phyloP scores from a whole-genome alignment of 2,797 vertebrate genomes.

The Harpagifer antarcticus region DNA sequence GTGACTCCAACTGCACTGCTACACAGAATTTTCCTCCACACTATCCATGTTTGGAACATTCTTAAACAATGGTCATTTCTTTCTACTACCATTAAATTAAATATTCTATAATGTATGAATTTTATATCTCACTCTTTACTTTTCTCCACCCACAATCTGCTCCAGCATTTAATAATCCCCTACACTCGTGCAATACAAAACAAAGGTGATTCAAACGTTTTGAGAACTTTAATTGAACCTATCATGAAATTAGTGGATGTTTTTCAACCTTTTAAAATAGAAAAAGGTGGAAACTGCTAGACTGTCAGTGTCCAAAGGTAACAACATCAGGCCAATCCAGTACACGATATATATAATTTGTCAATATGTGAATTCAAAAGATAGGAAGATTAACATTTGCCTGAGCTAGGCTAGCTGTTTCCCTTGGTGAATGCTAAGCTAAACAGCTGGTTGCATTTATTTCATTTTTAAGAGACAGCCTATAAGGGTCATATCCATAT shows the following conservation, averaged over 20 bases:
- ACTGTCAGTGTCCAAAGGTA: background rate
- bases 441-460: no score
- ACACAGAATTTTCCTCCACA: no score
- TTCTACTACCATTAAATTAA: background rate
- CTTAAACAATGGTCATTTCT: background rate
- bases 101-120: background rate
- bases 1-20: no score
- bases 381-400: background rate
- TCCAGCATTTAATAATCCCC: background rate
- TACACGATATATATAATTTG: background rate
- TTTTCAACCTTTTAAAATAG: slow-evolving; percentile 6
- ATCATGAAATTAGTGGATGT: background rate
- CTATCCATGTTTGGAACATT: background rate
- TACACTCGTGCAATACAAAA: background rate
- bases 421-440: no score
- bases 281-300: no score
- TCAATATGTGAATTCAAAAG: background rate
- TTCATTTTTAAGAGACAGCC: no score
- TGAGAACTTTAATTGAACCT: background rate
- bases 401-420: background rate
- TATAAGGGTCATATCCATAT: no score
- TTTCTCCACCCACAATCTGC: slow-evolving; percentile 1
- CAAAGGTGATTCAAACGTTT: background rate
- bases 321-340: background rate
- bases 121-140: background rate